These are phyloP conservation scores for Platichthys stellatus DNA, from an alignment of 2,113 vertebrate species.

Conservation along the genomic window DNA sequence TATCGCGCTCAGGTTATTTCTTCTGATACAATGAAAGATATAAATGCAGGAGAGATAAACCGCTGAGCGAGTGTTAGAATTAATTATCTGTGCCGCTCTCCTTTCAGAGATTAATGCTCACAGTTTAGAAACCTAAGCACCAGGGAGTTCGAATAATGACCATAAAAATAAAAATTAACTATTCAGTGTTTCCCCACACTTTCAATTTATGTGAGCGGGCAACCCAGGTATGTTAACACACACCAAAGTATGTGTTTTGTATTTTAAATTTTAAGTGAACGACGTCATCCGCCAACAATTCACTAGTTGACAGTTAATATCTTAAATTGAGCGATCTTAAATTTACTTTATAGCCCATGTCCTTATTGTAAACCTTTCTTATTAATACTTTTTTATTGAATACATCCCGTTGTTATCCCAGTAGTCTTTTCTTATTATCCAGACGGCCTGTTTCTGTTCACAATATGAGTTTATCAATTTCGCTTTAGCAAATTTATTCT, in stretches of 20 bases:
- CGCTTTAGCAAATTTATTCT: too few species aligned
- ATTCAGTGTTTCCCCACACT: not conserved
- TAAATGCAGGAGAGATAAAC: conserved; percentile 28
- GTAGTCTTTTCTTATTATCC: too few species aligned
- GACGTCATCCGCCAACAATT: too few species aligned
- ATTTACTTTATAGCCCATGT: too few species aligned
- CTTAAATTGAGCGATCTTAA: too few species aligned
- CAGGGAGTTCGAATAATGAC: conserved; percentile 4
- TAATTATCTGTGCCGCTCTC: conserved; percentile 28
- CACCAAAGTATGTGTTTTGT: not conserved
- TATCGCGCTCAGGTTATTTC: not conserved
- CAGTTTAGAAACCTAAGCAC: not conserved
- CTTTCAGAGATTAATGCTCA: conserved; percentile 37
- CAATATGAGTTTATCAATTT: too few species aligned
- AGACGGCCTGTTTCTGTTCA: too few species aligned
- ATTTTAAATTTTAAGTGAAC: too few species aligned
- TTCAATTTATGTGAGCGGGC: not conserved
- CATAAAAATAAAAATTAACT: not conserved
- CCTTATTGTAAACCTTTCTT: too few species aligned
- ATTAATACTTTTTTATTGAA: too few species aligned
- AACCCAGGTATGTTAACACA: not conserved
- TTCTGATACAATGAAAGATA: conserved; percentile 21
- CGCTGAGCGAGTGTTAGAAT: not conserved
- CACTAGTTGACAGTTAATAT: too few species aligned
- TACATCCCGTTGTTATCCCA: too few species aligned